Evolutionary conservation across 2,797 vertebrate genomes (phyloP), one percentile per base, ranked within the genome.

Genomic region (Bufotes viridis): DNA sequence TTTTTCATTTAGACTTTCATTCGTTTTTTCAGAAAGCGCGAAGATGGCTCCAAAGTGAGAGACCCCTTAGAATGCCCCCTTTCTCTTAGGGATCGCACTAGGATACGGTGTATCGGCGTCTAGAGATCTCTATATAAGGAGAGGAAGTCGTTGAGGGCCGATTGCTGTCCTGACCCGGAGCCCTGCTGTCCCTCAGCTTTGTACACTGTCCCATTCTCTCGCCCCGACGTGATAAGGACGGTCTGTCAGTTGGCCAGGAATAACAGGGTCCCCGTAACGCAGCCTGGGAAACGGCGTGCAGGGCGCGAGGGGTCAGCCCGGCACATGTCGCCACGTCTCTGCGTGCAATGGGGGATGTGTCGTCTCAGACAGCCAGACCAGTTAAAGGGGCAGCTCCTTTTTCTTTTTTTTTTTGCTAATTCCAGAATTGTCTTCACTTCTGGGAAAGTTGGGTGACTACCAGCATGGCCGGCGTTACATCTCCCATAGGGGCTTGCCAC

Each of bases 51-150:
- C 29, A 34, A 34, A 34, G 1, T 34, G 29, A 34, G 29, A 2
- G 29, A 34, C 57, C 57, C 57, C 17, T 60, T 24, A 12, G 1
- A 13, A 69, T 26, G 65, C 24, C 65, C 65, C 70, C 9, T n/a
- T 34, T 12, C 34, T 14, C 0, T 7, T 12, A 22, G 17, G 1
- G 1, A 18, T 10, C 18, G 1, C 1, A 20, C 7, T n/a, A 15
- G 53, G 15, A 57, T 42, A 7, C n/a, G 34, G 22, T 20, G 7
- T 55, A 55, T 18, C 10, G 0, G 51, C 20, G 53, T 22, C 69
- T 42, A 17, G 11, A 57, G 13, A 81, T 51, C 57, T 24, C 88
- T 89, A 86, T 86, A 89, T 78, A 89, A 60, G 88, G 88, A 82
- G 29, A 15, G 74, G 51, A 58, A 2, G 29, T 42, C 7, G 65